phyloP scores from a whole-genome alignment of 2,888 invertebrate species.

The Caenorhabditis drosophilae region DNA sequence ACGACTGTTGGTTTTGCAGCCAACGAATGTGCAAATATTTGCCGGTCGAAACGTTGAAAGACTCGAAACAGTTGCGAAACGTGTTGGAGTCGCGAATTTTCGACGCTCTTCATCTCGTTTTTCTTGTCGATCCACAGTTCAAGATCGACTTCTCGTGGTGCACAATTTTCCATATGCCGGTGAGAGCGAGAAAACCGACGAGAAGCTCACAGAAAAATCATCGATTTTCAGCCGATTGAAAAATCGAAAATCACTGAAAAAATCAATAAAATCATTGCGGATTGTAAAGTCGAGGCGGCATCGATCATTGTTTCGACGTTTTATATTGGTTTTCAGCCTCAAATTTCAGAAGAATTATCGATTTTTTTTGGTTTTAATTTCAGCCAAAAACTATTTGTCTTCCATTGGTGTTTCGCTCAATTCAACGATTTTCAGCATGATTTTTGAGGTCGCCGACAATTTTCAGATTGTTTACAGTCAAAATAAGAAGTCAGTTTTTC shows the following conservation, averaged over 20 bases:
- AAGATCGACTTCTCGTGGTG: slow-evolving; percentile 48
- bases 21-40: slow-evolving; percentile 56
- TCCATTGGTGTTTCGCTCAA: slow-evolving; percentile 14
- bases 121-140: slow-evolving; percentile 42
- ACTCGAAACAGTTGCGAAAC: slow-evolving; percentile 43
- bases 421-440: slow-evolving; percentile 20
- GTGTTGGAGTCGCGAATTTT: slow-evolving; percentile 47
- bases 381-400: slow-evolving; percentile 19
- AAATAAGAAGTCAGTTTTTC: slow-evolving; percentile 21
- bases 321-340: slow-evolving; percentile 20
- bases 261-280: slow-evolving; percentile 26
- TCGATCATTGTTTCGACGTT: slow-evolving; percentile 21
- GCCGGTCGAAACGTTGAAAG: slow-evolving; percentile 55
- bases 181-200: too few species aligned
- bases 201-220: too few species aligned
- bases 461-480: slow-evolving; percentile 31
- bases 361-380: too few species aligned
- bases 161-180: slow-evolving; percentile 39
- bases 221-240: slow-evolving; percentile 7
- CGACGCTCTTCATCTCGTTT: slow-evolving; percentile 54
- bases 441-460: slow-evolving; percentile 33
- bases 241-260: slow-evolving; percentile 9
- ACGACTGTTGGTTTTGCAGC: slow-evolving; percentile 34
- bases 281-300: slow-evolving; percentile 25
- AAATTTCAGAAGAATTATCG: too few species aligned